Evolutionary conservation across 2,888 invertebrate genomes (phyloP).

Genomic region (Eupithecia dodoneata): DNA sequence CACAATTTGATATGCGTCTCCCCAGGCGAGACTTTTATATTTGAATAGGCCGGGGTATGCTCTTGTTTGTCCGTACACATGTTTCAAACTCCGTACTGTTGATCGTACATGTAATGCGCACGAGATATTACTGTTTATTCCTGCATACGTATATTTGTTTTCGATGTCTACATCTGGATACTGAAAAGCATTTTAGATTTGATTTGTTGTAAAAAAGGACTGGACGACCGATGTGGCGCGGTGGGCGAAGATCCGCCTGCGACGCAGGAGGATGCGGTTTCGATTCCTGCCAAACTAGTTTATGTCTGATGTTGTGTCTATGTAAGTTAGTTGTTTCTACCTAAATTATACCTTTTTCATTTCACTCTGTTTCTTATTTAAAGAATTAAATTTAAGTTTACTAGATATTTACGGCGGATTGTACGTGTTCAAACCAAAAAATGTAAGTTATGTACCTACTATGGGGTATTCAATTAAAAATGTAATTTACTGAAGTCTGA

Average conservation of each 20-base stretch:
- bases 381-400: too few species aligned
- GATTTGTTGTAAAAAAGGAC: background rate
- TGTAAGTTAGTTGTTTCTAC: too few species aligned
- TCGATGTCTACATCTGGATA: background rate
- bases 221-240: too few species aligned
- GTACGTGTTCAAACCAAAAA: too few species aligned
- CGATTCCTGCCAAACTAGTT: too few species aligned
- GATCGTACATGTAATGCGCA: background rate
- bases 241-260: too few species aligned
- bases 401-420: too few species aligned
- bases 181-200: background rate
- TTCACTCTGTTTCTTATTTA: too few species aligned
- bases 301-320: too few species aligned
- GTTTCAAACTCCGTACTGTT: background rate
- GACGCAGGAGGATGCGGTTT: too few species aligned
- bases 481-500: background rate
- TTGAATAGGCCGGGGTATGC: conserved; percentile 30
- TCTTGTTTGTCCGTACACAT: background rate
- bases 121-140: background rate
- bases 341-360: too few species aligned
- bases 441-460: too few species aligned
- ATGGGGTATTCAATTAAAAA: background rate
- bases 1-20: conserved; percentile 43
- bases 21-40: conserved; percentile 40
- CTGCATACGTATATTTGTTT: background rate